phyloP scores from a whole-genome alignment of 2,888 invertebrate species.

The Troglohyphantes excavatus region DNA sequence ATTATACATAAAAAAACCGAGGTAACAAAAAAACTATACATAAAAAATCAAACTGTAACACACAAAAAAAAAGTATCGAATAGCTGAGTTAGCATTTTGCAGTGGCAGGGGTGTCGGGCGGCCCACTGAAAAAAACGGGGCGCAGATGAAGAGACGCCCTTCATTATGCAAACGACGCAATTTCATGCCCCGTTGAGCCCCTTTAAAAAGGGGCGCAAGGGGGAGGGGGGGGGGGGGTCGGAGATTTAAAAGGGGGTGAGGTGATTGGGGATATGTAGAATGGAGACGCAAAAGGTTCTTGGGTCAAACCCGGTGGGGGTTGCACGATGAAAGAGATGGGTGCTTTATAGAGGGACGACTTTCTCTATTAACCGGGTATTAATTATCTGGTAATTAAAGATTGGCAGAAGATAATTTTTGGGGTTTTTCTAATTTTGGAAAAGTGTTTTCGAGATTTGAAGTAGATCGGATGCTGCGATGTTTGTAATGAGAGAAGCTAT shows the following conservation, averaged over 20 bases:
- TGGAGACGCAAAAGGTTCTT: not conserved
- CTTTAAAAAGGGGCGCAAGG: constrained; percentile 53
- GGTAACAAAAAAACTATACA: constrained; percentile 18
- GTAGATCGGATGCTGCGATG: not conserved
- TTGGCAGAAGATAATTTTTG: constrained; percentile 63
- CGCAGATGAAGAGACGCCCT: constrained; percentile 73
- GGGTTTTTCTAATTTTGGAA: not conserved
- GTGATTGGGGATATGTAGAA: constrained; percentile 24
- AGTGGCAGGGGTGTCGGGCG: constrained; percentile 67
- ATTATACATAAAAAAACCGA: constrained; percentile 14
- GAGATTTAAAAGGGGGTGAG: constrained; percentile 68
- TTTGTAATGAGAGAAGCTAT: no score
- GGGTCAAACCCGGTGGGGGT: constrained; percentile 26
- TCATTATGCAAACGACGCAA: constrained; percentile 79
- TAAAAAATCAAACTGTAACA: constrained; percentile 39
- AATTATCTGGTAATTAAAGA: constrained; percentile 78
- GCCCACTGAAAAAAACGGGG: constrained; percentile 55
- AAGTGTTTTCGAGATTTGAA: not conserved
- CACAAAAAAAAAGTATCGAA: constrained; percentile 37
- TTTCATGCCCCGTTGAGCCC: constrained; percentile 78
- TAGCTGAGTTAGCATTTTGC: constrained; percentile 73
- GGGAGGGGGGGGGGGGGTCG: constrained; percentile 45
- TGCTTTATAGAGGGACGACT: not conserved
- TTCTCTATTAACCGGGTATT: constrained; percentile 66
- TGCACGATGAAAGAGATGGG: constrained; percentile 15